A percentile compares a stretch with the other conserved stretches of the same genome.
phyloP scores from a whole-genome alignment of 2,888 invertebrate genomes.

The Neoascia interrupta region DNA sequence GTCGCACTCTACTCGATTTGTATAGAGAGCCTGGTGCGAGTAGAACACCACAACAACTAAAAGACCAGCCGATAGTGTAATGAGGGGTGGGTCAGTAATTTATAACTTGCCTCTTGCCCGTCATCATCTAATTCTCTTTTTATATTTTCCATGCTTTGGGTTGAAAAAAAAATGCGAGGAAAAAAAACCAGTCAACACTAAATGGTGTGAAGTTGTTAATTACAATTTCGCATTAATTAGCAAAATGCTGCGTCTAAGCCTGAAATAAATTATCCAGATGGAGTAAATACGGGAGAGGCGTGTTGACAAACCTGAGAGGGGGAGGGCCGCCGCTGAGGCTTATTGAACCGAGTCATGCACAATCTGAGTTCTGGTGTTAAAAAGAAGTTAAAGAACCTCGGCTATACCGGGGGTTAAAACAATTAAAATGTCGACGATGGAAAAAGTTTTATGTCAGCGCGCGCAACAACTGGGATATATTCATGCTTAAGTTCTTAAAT shows the following conservation, averaged over 20 bases:
- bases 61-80: no score
- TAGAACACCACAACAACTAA: no score
- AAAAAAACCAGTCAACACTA: conserved; percentile 42
- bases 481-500: conserved; percentile 30
- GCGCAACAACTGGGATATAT: conserved; percentile 1
- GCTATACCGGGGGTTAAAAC: no score
- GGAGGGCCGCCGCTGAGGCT: conserved; percentile 5
- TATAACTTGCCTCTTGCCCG: background rate
- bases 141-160: conserved; percentile 2
- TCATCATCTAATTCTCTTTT: background rate
- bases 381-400: background rate
- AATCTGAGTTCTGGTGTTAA: conserved; percentile 12
- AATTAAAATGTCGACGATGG: conserved; percentile 23
- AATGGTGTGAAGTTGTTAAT: conserved; percentile 69
- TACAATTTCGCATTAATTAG: conserved; percentile 67
- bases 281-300: conserved; percentile 16
- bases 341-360: conserved; percentile 30
- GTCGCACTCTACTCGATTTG: conserved; percentile 6
- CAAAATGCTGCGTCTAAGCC: conserved; percentile 32
- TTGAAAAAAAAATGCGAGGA: background rate
- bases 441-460: conserved; percentile 11
- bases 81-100: conserved; percentile 62
- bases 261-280: conserved; percentile 60
- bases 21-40: conserved; percentile 3
- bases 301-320: conserved; percentile 47